Percentiles rank a stretch among this genome's conserved stretches.
Conservation (phyloP, 2,113 vertebrate genomes). For the Paralichthys olivaceus region DNA sequence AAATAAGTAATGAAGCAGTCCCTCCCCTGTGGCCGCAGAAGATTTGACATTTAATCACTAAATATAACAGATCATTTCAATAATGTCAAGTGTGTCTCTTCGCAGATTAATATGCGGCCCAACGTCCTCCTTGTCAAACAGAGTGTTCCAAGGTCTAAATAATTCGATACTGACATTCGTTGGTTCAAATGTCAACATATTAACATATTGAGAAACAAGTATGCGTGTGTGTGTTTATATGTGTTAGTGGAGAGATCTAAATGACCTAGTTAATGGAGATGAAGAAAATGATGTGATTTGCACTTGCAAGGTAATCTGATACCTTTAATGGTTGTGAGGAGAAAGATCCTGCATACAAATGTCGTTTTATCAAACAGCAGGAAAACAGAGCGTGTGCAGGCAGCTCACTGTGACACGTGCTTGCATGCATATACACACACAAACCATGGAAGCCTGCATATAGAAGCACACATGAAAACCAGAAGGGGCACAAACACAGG, state of each 20-base stretch:
- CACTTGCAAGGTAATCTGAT: conserved; percentile 60
- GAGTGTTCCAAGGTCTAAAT: conserved; percentile 25
- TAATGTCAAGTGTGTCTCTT: conserved; percentile 62
- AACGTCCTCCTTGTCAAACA: conserved; percentile 20
- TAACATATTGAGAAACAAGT: conserved; percentile 26
- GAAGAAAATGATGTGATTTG: conserved; percentile 67
- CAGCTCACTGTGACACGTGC: background rate
- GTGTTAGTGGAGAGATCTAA: conserved; percentile 45
- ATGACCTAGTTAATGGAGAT: conserved; percentile 69
- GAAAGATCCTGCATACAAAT: conserved; percentile 65
- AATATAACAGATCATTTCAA: conserved; percentile 52
- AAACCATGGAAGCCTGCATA: background rate
- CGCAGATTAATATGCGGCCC: conserved; percentile 45
- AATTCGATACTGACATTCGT: conserved; percentile 24
- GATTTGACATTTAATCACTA: conserved; percentile 72
- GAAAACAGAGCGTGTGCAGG: conserved; percentile 14
- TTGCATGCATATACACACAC: background rate
- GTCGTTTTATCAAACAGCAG: conserved; percentile 49
- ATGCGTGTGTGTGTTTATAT: background rate
- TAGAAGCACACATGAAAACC: conserved; percentile 8
- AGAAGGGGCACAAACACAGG: conserved; percentile 16
- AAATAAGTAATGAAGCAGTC: conserved; percentile 50
- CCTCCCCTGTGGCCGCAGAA: conserved; percentile 4
- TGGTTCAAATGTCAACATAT: conserved; percentile 69
- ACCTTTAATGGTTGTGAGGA: conserved; percentile 52